Evolutionary conservation across 2,797 vertebrate genomes (phyloP).

Genomic region (Ceyx erithaca): DNA sequence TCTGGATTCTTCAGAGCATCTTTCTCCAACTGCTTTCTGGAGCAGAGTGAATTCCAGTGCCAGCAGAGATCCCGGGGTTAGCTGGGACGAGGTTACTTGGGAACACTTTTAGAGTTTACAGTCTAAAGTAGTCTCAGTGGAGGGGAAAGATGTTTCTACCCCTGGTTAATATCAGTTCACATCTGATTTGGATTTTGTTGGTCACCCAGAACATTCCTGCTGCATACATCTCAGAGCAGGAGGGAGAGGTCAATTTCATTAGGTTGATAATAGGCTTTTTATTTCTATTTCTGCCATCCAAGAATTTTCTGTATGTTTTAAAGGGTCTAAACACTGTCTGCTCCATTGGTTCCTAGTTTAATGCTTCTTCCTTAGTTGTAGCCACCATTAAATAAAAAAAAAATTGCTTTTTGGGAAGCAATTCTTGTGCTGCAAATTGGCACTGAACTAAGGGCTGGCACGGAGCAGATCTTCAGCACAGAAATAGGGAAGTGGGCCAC

Average conservation of each 20-base stretch:
- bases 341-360: not conserved
- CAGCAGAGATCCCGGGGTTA: not conserved
- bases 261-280: not conserved
- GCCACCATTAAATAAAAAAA: not conserved
- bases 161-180: not conserved
- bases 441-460: slow-evolving; percentile 8
- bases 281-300: not conserved
- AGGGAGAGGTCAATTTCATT: not conserved
- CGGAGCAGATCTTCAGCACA: not conserved
- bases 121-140: not conserved
- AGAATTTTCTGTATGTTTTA: not conserved
- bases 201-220: not conserved
- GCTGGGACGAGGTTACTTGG: not conserved
- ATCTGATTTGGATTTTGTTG: not conserved
- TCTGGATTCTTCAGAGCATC: slow-evolving; percentile 10
- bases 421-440: not conserved
- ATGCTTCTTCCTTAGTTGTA: not conserved
- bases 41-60: not conserved
- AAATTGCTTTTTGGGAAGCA: slow-evolving; percentile 2
- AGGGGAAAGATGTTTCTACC: not conserved
- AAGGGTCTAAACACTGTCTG: not conserved
- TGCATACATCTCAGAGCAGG: not conserved
- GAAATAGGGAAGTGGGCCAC: not conserved
- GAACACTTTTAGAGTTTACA: not conserved
- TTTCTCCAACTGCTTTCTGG: not conserved